Base-by-base conservation (phyloP, 2,888 invertebrate species). In the Quadroppia sp. region DNA sequence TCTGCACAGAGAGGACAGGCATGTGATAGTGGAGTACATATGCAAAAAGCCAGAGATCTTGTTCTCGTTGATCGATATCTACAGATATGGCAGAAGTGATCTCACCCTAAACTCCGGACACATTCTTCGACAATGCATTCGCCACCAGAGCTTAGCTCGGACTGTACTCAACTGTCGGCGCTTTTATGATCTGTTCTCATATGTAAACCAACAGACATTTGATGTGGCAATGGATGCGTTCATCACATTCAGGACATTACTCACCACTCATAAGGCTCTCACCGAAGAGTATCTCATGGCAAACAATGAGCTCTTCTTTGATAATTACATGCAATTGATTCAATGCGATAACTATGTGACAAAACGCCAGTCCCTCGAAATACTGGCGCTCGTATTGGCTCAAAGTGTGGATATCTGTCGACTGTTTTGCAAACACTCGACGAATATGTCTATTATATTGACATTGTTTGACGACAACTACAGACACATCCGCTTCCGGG, bases 141-240 rank as follows among this genome's bases (percentile, higher is more conserved):
- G 70, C 50, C 53, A 70, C 50, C 28, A 70, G n/a, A 17, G 70
- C 13, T 70, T 74, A 25, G 70, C 70, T 17, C 28, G 25, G 13
- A 59, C 30, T 25, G 53, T 70, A 40, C 13, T 74, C n/a, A 20
- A 70, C 17, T 71, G 40, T n/a, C 30, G 70, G 15, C 32, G 17
- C 28, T 70, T 74, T 32, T 4, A 30, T 6, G 50, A 74, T 11
- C 70, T 74, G 28, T 74, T 74, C 23, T 32, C 69, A 13, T 74
- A 70, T 53, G 70, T 74, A 45, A 69, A 70, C 36, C 70, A 70
- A 56, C 25, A 53, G 32, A 36, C 74, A 30, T 74, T 74, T 50
- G 74, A 74, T 61, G 74, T 74, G 61, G 53, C 74, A 70, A 74
- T 74, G 74, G 74, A 74, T 53, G 70, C 56, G 9, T 71, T 70